Conservation (phyloP, 2,113 vertebrate genomes). For the Chionis minor region DNA sequence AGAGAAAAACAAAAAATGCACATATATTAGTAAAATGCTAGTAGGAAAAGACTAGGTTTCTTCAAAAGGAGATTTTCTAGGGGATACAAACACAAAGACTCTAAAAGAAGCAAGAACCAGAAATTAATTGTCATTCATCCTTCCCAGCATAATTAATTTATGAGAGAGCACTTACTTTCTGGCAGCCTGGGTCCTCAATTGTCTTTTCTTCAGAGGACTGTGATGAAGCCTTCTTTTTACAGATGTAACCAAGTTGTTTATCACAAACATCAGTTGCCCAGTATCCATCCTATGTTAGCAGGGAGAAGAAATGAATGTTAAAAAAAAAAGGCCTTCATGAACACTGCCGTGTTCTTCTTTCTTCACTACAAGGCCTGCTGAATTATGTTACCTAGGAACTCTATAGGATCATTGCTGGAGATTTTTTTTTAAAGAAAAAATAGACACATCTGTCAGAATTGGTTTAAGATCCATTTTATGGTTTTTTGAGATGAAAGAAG, state of each 20-base stretch:
- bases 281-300: constrained; percentile 78
- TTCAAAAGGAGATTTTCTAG: neutral
- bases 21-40: neutral
- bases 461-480: neutral
- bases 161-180: constrained; percentile 71
- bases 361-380: neutral
- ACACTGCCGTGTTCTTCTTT: neutral
- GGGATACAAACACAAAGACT: neutral
- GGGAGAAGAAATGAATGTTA: neutral
- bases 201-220: constrained; percentile 42
- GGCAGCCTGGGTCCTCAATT: constrained; percentile 77
- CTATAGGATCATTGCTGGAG: neutral
- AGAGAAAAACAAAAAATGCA: neutral
- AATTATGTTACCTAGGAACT: neutral
- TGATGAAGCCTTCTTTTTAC: constrained; percentile 82
- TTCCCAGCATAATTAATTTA: neutral
- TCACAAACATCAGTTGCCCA: constrained; percentile 88
- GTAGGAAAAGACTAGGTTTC: neutral
- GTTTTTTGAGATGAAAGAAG: neutral
- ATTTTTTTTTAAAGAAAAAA: neutral
- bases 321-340: neutral
- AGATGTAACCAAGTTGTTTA: constrained; percentile 81
- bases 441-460: neutral
- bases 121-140: neutral
- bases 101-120: neutral